A percentile compares a stretch with the other conserved stretches of the same genome.
These are phyloP conservation scores for Ceuthmochares aereus DNA, from an alignment of 2,113 vertebrate genomes.

Conservation along the genomic window DNA sequence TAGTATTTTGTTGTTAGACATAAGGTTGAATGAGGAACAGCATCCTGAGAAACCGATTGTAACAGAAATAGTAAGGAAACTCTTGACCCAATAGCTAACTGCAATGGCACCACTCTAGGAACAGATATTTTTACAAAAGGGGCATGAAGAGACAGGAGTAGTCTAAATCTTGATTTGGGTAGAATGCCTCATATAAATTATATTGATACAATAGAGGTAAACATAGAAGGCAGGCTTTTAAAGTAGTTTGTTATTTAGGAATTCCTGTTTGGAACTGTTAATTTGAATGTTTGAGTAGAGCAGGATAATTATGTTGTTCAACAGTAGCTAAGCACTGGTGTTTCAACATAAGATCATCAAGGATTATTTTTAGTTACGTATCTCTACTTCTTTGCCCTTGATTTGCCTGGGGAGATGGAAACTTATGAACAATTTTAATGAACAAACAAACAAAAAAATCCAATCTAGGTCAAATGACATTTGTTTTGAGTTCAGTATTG, in stretches of 20 bases:
- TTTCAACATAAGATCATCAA: neutral
- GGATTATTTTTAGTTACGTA: neutral
- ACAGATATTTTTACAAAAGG: neutral
- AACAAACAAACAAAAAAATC: conserved; percentile 62
- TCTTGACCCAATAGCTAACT: neutral
- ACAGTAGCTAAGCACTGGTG: neutral
- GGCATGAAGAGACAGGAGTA: neutral
- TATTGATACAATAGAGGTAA: neutral
- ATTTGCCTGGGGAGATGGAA: conserved; percentile 56
- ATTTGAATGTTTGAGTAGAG: neutral
- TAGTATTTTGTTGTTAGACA: neutral
- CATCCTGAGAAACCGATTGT: neutral
- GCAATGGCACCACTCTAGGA: neutral
- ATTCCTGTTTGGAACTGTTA: neutral
- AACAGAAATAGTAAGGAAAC: neutral
- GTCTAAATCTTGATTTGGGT: neutral
- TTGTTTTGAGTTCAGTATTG: conserved; percentile 68
- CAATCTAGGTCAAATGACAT: conserved; percentile 74
- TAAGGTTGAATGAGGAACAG: neutral
- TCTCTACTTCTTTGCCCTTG: conserved; percentile 1
- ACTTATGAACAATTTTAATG: conserved; percentile 70
- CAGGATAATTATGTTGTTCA: neutral
- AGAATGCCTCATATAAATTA: neutral
- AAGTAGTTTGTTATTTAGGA: neutral
- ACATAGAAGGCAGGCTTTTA: neutral